Evolutionary conservation across 2,113 vertebrate species (phyloP), one percentile per base, ranked within the genome.

Genomic region (Siniperca knerii): DNA sequence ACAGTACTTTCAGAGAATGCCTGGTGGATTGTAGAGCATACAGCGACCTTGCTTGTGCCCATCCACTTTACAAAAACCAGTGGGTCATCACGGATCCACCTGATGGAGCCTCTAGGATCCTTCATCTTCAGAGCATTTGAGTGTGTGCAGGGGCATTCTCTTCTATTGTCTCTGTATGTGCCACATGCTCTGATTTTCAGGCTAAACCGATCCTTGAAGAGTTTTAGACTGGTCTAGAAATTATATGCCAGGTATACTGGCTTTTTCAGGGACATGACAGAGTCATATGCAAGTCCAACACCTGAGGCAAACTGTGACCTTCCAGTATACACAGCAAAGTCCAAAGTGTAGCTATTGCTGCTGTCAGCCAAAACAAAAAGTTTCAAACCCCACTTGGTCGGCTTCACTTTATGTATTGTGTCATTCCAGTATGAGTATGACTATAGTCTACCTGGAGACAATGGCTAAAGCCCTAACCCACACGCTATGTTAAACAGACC

Each of bases 341-440:
- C 54, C 23, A 64, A 29, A 0, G 61, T 79, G 57, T 69, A 64
- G 4, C 55, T 40, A 37, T 37, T 37, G 35, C 35, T 37, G 33
- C 44, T 57, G 64, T 86, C 71, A 44, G 61, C 42, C 55, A 81
- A 5, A 23, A 81, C 84, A 86, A 86, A 86, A 9, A 75, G 37
- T 48, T 81, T 86, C 72, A 60, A 60, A 16, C 58, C 58, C 6
- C 13, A 68, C 23, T 8, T 46, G 18, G 5, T 11, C 2, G 55
- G 16, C 62, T 73, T 78, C 37, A 42, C 54, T 65, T 42, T 21
- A 44, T 58, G 11, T 15, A 10, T 2, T 46, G 12, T 73, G 40
- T 42, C 40, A 42, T 42, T 42, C 40, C 40, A 42, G 40, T 42
- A 42, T 42, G 40, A 8, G 40, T 25, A 25, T 25, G 25, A 25